A percentile compares a stretch with the other conserved stretches of the same genome.
phyloP scores from a whole-genome alignment of 2,888 invertebrate species.

The Cylloceria caligata region DNA sequence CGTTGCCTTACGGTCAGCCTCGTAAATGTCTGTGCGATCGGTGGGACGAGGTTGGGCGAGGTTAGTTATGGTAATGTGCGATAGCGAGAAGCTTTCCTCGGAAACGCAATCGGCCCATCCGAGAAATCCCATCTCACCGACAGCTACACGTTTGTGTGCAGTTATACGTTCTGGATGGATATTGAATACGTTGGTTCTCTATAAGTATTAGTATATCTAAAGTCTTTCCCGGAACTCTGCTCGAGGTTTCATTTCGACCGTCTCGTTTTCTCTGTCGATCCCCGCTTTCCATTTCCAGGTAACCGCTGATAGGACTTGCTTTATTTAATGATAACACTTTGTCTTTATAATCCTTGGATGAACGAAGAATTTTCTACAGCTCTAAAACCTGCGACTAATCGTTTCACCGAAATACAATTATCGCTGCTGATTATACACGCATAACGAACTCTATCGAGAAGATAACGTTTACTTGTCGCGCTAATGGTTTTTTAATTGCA shows the following conservation, averaged over 20 bases:
- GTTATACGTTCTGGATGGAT: neutral
- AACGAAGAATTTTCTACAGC: neutral
- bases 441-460: no score
- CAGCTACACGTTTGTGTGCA: neutral
- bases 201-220: slow-evolving; percentile 35
- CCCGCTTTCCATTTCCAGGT: slow-evolving; percentile 25
- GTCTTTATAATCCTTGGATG: neutral
- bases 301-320: neutral
- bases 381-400: neutral
- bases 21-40: slow-evolving; percentile 56
- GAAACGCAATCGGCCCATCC: slow-evolving; percentile 57
- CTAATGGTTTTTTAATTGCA: slow-evolving; percentile 5
- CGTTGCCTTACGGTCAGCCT: slow-evolving; percentile 55
- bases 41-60: slow-evolving; percentile 66
- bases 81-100: slow-evolving; percentile 60
- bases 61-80: slow-evolving; percentile 70
- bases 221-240: slow-evolving; percentile 47
- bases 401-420: slow-evolving; percentile 43
- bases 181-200: neutral
- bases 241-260: slow-evolving; percentile 33
- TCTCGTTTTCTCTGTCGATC: slow-evolving; percentile 1
- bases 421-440: slow-evolving; percentile 16
- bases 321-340: slow-evolving; percentile 13
- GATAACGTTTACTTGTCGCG: neutral
- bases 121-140: slow-evolving; percentile 57